These are phyloP conservation scores for Solea solea DNA, from an alignment of 2,113 vertebrate species.

Conservation along the genomic window DNA sequence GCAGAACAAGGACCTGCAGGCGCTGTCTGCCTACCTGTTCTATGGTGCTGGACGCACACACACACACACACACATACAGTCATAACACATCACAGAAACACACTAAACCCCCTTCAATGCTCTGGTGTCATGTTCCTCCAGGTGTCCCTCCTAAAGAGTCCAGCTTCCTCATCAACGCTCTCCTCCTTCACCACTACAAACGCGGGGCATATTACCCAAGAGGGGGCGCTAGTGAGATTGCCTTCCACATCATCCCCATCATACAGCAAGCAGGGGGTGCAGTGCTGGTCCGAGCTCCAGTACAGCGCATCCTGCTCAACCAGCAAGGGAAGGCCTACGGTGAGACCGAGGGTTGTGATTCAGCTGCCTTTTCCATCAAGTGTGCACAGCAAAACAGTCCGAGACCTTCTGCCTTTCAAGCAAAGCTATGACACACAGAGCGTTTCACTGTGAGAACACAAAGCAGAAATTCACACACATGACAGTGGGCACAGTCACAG, in stretches of 20 bases:
- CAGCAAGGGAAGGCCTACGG: slow-evolving; percentile 71
- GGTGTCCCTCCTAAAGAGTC: slow-evolving; percentile 84
- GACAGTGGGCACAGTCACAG: no score
- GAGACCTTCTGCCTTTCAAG: no score
- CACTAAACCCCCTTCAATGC: neutral
- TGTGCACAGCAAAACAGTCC: no score
- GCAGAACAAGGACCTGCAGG: slow-evolving; percentile 79
- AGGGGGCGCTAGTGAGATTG: slow-evolving; percentile 84
- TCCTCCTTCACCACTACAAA: slow-evolving; percentile 87
- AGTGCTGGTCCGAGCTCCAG: slow-evolving; percentile 83
- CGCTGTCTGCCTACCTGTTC: slow-evolving; percentile 80
- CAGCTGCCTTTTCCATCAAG: no score
- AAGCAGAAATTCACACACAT: no score
- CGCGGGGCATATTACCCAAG: slow-evolving; percentile 85
- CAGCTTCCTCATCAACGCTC: slow-evolving; percentile 84
- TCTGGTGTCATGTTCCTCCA: slow-evolving; percentile 35
- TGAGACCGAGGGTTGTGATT: slow-evolving; percentile 56
- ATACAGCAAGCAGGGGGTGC: slow-evolving; percentile 80
- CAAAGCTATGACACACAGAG: no score
- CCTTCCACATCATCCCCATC: slow-evolving; percentile 82
- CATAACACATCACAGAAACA: neutral
- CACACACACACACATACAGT: neutral
- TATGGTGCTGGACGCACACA: slow-evolving; percentile 63
- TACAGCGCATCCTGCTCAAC: slow-evolving; percentile 78
- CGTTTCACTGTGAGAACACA: no score